Evolutionary conservation across 1,140 invertebrate species (phyloP), one percentile per base, ranked within the genome.

Genomic region (Drosophila nikananu): DNA sequence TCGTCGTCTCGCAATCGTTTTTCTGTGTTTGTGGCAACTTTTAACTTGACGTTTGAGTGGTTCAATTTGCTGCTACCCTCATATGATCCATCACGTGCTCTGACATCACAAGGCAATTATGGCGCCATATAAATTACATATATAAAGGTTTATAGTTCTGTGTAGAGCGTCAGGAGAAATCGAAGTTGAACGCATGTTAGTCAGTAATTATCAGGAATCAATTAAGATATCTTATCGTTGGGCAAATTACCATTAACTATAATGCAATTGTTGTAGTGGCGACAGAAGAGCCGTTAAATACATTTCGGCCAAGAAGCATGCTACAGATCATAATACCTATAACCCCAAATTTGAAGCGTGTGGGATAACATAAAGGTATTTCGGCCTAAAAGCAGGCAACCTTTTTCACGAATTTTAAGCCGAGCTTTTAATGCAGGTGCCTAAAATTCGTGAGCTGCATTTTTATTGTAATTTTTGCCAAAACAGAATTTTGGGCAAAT

Each of bases 61-160:
- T 46, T 64, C 32, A 61, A 54, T 57, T 44, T 65, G 35, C 21
- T 55, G 17, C n/a, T 32, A 15, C 32, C 52, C 58, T 58, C 81
- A 84, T 73, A 90, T 90, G 86, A 90, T 90, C 86, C 67, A 90
- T 90, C 86, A 90, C 86, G 81, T 90, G 86, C 86, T 86, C 75
- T 84, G 81, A 82, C 86, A 75, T 90, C 86, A 90, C 62, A 55
- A 13, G 37, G 44, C 64, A 46, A 48, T 62, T 44, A 81, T 76
- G 42, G 57, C 39, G 19, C 35, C 71, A 61, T 65, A 71, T 39
- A 46, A 32, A 48, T n/a, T n/a, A 44, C 27, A 42, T 8, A 57
- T 44, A 51, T 64, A 57, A 13, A 21, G 27, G 32, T 58, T 78
- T 55, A 60, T 83, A 75, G 80, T 68, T 83, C 51, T 60, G 41